Conservation (phyloP, 2,888 invertebrate genomes). For the Tenthredo scrophulariae region DNA sequence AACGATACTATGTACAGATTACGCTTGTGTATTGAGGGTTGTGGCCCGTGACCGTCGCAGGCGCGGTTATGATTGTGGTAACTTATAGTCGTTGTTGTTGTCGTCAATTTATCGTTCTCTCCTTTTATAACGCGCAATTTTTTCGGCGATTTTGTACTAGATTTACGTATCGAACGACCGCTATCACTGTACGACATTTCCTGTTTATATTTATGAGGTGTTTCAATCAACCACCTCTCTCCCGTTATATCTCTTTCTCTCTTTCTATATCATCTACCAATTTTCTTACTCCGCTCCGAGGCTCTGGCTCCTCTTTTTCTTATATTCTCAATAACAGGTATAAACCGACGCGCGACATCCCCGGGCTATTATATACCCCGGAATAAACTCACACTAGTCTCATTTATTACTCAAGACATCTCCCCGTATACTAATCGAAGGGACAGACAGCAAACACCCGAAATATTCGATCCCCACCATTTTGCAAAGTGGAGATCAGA, state of each 20-base stretch:
- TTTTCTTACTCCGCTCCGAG: background rate
- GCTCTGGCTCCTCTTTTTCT: background rate
- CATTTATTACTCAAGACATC: background rate
- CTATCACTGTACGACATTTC: conserved; percentile 78
- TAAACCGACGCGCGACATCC: background rate
- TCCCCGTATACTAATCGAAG: background rate
- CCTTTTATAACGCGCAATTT: conserved; percentile 76
- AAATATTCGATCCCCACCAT: conserved; percentile 39
- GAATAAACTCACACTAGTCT: background rate
- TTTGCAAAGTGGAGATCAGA: background rate
- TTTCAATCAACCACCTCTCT: background rate
- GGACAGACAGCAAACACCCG: conserved; percentile 6
- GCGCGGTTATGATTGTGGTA: conserved; percentile 70
- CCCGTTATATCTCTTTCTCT: background rate
- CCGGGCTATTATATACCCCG: background rate
- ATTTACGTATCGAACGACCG: conserved; percentile 78
- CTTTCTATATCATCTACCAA: background rate
- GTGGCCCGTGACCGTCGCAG: conserved; percentile 77
- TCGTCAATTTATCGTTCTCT: conserved; percentile 69
- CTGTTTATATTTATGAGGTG: conserved; percentile 56
- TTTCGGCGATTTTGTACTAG: conserved; percentile 77
- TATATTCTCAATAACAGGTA: background rate
- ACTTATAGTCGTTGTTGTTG: conserved; percentile 70
- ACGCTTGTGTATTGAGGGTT: conserved; percentile 91
- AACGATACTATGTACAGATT: conserved; percentile 94